Conservation (phyloP, 2,797 vertebrate species). For the Sebastolobus altivelis region DNA sequence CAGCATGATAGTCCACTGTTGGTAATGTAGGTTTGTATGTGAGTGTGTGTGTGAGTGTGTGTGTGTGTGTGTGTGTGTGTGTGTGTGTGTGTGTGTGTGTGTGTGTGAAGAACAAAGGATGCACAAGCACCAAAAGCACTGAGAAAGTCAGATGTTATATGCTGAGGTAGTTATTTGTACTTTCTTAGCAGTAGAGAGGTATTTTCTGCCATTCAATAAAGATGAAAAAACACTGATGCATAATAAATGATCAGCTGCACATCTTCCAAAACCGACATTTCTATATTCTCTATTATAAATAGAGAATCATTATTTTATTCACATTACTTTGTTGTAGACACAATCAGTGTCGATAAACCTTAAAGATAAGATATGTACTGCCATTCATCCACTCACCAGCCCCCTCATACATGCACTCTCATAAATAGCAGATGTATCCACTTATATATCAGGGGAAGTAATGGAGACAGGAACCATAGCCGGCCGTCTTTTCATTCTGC, state of each 20-base stretch:
- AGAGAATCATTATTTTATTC: conserved; percentile 6
- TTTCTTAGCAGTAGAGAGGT: background rate
- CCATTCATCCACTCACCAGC: background rate
- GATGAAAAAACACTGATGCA: background rate
- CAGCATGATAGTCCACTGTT: no score
- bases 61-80: no score
- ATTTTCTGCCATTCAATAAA: background rate
- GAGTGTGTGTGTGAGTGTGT: no score
- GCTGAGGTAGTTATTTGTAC: background rate
- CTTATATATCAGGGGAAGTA: conserved; percentile 69
- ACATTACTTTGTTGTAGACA: conserved; percentile 2
- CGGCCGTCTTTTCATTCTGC: conserved; percentile 69
- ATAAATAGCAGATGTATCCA: conserved; percentile 69
- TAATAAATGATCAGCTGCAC: conserved; percentile 2
- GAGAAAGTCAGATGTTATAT: conserved; percentile 6
- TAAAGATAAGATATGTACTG: conserved; percentile 15
- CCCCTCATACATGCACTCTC: conserved; percentile 22
- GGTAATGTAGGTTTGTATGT: no score
- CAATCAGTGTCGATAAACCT: conserved; percentile 25
- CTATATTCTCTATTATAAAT: background rate
- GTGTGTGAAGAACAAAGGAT: conserved; percentile 16
- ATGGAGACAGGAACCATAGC: conserved; percentile 68
- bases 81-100: no score
- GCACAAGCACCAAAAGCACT: conserved; percentile 3
- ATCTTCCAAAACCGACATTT: background rate